Conservation (phyloP, 2,113 vertebrate species). For the Enhydra lutris region DNA sequence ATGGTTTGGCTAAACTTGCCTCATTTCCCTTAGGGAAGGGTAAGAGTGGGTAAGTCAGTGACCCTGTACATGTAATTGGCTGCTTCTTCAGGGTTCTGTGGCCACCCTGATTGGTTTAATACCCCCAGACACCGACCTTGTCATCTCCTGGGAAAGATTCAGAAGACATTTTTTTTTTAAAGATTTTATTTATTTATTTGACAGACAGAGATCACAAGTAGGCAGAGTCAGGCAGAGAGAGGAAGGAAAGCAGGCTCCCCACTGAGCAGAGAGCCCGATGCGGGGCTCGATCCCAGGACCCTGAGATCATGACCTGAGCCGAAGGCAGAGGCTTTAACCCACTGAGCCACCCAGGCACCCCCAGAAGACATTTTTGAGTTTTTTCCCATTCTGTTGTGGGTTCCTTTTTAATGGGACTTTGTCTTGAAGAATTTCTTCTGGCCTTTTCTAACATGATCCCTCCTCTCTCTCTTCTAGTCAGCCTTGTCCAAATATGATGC, state of each 20-base stretch:
- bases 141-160: background rate
- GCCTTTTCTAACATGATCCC: slow-evolving; percentile 65
- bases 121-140: background rate
- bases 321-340: too few species aligned
- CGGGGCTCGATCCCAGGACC: too few species aligned
- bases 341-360: too few species aligned
- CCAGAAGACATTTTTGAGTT: too few species aligned
- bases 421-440: slow-evolving; percentile 27
- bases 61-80: background rate
- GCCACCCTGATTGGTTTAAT: background rate
- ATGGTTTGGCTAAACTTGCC: slow-evolving; percentile 36
- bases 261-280: too few species aligned
- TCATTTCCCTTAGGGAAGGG: background rate
- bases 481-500: slow-evolving; percentile 99
- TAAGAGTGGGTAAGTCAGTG: background rate
- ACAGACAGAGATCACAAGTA: too few species aligned
- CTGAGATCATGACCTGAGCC: too few species aligned
- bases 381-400: background rate
- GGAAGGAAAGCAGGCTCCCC: too few species aligned
- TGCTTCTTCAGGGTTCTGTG: background rate
- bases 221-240: too few species aligned
- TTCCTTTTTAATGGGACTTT: slow-evolving; percentile 56
- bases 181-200: too few species aligned
- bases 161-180: background rate
- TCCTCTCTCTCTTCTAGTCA: slow-evolving; percentile 86